Base-by-base conservation (phyloP, 2,113 vertebrate species). In the Anolis sagrei region DNA sequence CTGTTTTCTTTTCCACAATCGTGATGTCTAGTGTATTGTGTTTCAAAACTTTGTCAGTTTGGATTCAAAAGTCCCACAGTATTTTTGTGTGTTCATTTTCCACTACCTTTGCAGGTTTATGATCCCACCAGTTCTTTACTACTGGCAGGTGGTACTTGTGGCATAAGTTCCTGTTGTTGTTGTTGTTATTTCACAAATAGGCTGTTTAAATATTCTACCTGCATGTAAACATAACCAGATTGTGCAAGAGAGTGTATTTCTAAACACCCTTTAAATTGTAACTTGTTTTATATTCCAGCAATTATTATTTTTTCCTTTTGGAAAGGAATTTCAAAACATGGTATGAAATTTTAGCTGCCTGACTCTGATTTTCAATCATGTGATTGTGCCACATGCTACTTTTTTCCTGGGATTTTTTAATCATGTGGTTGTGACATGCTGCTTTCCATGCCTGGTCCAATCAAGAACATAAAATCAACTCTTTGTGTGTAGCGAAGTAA, bases 331-430 rank as follows among this genome's bases (percentile, higher is more conserved):
- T 81, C 61, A 81, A 87, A 90, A 51, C 0, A 0, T 82, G 68
- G 49, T 85, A 18, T 85, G 88, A 83, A 86, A 82, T 85, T 70
- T 86, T 87, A 87, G 4, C 66, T 81, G 64, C 44, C 27, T 83
- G 87, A 79, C 76, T 93, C 87, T 68, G 66, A 0, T 61, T 73
- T 89, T 66, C 73, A 66, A 66, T 48, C 76, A 85, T 1, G 64
- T 80, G 58, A 0, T 23, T 86, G 75, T 87, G 58, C 11, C 21
- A 84, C 48, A n/a, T 70, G 23, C 44, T 34, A 44, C 5, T 29
- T 58, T 61, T 23, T 19, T 36, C 1, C 0, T 18, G 14, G 18
- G 54, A 66, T 0, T 61, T 73, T 89, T 66, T 69, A 66, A 66
- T 48, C 76, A 85, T 1, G 64, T 80, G 58, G 1, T 23, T 87